These are phyloP conservation scores for Zophobas atratus DNA, from an alignment of 1,140 invertebrate species.

Conservation along the genomic window DNA sequence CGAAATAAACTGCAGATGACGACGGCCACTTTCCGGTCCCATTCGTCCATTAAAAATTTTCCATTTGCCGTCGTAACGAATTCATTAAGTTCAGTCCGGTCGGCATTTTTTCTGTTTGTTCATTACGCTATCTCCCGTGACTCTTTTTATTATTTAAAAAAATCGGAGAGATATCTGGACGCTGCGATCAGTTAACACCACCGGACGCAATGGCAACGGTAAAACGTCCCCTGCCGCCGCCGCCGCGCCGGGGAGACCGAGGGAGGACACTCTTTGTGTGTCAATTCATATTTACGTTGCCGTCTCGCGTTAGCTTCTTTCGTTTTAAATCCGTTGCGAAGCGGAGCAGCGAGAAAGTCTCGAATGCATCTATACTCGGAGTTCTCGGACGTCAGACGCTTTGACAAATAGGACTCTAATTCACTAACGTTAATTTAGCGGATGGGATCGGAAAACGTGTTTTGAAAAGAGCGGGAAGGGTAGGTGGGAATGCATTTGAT, in stretches of 20 bases:
- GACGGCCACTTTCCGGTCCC: too few species aligned
- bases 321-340: constrained; percentile 16
- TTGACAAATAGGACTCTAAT: constrained; percentile 21
- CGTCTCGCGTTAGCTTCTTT: constrained; percentile 31
- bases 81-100: neutral
- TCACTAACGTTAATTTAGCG: constrained; percentile 19
- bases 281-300: constrained; percentile 44
- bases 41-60: neutral
- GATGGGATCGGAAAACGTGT: constrained; percentile 15
- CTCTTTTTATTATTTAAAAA: constrained; percentile 1
- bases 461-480: neutral
- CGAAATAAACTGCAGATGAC: too few species aligned
- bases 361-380: constrained; percentile 4
- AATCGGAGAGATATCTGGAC: neutral
- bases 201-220: neutral
- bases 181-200: constrained; percentile 12
- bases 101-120: neutral
- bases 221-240: neutral
- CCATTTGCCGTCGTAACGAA: constrained; percentile 7
- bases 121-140: constrained; percentile 5
- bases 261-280: constrained; percentile 15
- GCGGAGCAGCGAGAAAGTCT: neutral
- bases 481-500: too few species aligned
- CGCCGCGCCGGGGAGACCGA: neutral
- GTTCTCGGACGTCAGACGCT: constrained; percentile 8